Evolutionary conservation across 1,140 invertebrate genomes (phyloP).

Genomic region (Bombus turneri): DNA sequence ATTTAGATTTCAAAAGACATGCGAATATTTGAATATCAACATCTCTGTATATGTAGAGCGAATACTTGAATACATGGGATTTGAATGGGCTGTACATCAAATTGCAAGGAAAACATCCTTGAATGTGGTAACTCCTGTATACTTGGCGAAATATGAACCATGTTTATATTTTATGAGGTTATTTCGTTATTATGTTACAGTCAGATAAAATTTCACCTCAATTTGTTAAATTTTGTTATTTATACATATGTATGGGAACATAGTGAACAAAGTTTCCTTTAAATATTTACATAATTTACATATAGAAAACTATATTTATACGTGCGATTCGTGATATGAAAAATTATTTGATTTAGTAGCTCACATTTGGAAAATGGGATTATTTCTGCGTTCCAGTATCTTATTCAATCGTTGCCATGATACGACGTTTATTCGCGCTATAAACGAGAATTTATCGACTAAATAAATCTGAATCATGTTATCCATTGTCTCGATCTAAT

Average conservation of each 20-base stretch:
- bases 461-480: slow-evolving; percentile 45
- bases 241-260: neutral
- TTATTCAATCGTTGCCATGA: slow-evolving; percentile 27
- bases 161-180: neutral
- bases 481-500: slow-evolving; percentile 46
- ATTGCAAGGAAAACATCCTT: neutral
- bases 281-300: too few relatives aligned
- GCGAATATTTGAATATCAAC: neutral
- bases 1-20: neutral
- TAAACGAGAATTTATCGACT: slow-evolving; percentile 58
- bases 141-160: neutral
- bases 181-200: neutral
- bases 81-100: neutral
- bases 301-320: neutral
- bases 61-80: neutral
- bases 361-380: neutral
- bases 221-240: neutral
- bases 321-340: neutral
- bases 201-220: neutral
- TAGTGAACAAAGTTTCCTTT: too few relatives aligned
- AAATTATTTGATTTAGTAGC: neutral
- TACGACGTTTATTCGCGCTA: slow-evolving; percentile 46
- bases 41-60: neutral
- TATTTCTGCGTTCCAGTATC: slow-evolving; percentile 23
- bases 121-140: neutral